Conservation (phyloP, 2,888 invertebrate genomes). For the Apeira syringaria region DNA sequence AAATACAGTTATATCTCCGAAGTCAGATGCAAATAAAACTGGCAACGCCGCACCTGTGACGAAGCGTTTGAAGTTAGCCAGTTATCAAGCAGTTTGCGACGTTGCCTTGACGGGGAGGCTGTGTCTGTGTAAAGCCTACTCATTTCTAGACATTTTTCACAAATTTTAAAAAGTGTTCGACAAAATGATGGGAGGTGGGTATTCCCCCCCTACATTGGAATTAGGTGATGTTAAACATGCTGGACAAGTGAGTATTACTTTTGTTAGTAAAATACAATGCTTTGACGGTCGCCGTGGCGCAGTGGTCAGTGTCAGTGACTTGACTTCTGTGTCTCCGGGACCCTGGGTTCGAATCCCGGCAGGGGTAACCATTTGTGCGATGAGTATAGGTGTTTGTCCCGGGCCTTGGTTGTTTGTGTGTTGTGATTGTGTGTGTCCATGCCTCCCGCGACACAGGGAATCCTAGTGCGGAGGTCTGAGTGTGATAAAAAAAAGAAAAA, state of each 20-base stretch:
- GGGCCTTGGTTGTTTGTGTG: no score
- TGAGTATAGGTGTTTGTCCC: no score
- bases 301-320: no score
- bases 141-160: slow-evolving; percentile 30
- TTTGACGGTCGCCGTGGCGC: no score
- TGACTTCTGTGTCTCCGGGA: no score
- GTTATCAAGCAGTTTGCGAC: slow-evolving; percentile 53
- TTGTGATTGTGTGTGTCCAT: no score
- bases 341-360: no score
- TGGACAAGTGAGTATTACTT: slow-evolving; percentile 88
- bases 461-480: no score
- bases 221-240: slow-evolving; percentile 95
- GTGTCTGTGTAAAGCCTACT: slow-evolving; percentile 44
- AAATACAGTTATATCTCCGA: slow-evolving; percentile 49
- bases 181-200: slow-evolving; percentile 92
- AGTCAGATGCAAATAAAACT: slow-evolving; percentile 51
- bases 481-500: no score
- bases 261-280: no score
- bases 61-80: slow-evolving; percentile 58
- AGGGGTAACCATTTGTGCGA: no score
- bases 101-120: slow-evolving; percentile 38
- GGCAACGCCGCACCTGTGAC: slow-evolving; percentile 62
- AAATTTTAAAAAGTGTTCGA: slow-evolving; percentile 23
- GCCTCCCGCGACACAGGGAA: no score
- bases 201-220: slow-evolving; percentile 86